Percentiles rank a stretch among this genome's conserved stretches.
Conservation (phyloP, 2,113 vertebrate species). For the Campylomormyrus numenius region DNA sequence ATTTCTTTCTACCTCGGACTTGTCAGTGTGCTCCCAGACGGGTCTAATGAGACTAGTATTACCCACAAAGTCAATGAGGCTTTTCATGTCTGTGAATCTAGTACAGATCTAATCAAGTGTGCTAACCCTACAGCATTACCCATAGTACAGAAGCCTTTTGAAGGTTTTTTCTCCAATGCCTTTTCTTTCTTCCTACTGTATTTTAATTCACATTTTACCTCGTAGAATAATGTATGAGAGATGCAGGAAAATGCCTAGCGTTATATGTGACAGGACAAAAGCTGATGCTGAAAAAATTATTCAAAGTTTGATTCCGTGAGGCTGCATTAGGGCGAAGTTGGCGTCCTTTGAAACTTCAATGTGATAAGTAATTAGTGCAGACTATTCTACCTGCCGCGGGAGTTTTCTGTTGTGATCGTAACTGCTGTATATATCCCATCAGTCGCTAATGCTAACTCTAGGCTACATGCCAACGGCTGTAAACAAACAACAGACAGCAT, state of each 20-base stretch:
- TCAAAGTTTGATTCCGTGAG: slow-evolving; percentile 7
- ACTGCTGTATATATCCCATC: background rate
- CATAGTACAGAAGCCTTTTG: background rate
- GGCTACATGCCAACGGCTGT: background rate
- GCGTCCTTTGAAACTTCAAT: slow-evolving; percentile 12
- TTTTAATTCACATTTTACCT: slow-evolving; percentile 22
- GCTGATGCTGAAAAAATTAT: slow-evolving; percentile 7
- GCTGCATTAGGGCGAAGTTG: background rate
- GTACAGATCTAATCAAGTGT: slow-evolving; percentile 12
- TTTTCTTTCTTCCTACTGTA: background rate
- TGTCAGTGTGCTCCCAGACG: background rate
- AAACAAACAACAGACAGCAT: background rate
- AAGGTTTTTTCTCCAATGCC: background rate
- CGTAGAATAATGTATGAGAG: slow-evolving; percentile 12
- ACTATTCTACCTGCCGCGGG: background rate
- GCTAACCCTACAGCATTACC: background rate
- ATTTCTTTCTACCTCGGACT: background rate
- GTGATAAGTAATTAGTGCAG: slow-evolving; percentile 5
- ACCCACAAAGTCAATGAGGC: background rate
- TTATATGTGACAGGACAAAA: background rate
- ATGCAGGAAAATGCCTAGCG: background rate
- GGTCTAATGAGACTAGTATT: slow-evolving; percentile 12
- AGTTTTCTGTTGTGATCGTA: background rate
- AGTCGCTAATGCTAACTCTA: background rate
- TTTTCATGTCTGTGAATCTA: slow-evolving; percentile 7